A percentile compares a stretch with the other conserved stretches of the same genome.
Conservation (phyloP, 2,888 invertebrate genomes). For the Drosophila nr. medialis region DNA sequence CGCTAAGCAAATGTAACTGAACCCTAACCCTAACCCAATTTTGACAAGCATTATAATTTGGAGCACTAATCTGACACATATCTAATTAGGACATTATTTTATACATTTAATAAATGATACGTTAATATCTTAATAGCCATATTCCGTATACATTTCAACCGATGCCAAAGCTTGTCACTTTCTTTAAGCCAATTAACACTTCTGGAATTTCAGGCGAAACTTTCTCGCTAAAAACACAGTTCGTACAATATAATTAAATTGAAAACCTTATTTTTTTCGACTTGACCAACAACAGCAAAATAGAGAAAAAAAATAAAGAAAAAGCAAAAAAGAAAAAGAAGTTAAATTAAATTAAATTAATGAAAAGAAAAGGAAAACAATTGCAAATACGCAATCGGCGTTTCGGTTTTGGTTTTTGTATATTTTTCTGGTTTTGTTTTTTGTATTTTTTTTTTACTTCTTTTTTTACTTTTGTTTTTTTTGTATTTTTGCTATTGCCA, state of each 20-base stretch:
- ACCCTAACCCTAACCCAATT: too few species aligned
- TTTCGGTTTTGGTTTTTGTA: constrained; percentile 17
- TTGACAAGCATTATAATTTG: not conserved
- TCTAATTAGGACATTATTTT: not conserved
- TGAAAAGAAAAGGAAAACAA: constrained; percentile 31
- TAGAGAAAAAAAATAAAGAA: not conserved
- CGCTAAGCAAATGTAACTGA: too few species aligned
- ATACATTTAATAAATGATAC: not conserved
- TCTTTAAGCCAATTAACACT: constrained; percentile 18
- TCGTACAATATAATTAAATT: constrained; percentile 20
- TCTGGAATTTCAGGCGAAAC: constrained; percentile 23
- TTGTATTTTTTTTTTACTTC: constrained; percentile 10
- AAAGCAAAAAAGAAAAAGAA: not conserved
- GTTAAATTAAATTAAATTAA: not conserved
- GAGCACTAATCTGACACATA: not conserved
- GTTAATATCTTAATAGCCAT: not conserved
- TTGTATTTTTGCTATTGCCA: constrained; percentile 33
- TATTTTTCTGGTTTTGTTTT: constrained; percentile 5
- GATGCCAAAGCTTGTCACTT: constrained; percentile 5
- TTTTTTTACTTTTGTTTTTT: constrained; percentile 10
- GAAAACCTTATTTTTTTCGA: constrained; percentile 7
- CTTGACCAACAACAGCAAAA: constrained; percentile 4
- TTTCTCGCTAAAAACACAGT: constrained; percentile 23
- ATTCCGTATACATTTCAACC: not conserved
- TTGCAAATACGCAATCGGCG: constrained; percentile 34